Evolutionary conservation across 2,113 vertebrate species (phyloP), one percentile per base, ranked within the genome.

Genomic region (Etia nguti): DNA sequence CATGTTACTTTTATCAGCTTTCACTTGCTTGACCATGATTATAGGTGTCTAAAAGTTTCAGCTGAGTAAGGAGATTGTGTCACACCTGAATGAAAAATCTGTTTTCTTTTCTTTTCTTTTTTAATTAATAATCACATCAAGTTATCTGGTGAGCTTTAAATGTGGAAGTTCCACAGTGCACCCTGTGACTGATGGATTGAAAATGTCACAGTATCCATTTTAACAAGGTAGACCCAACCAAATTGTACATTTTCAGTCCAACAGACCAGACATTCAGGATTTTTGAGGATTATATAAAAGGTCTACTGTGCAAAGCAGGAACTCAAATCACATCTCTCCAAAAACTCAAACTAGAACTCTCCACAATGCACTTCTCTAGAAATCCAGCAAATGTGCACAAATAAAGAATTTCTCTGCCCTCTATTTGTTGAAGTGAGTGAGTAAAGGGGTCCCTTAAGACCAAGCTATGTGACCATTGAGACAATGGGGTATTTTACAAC

Each of bases 401-500:
- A 92, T 84, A 86, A 79, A 89, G 84, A 91, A 88, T 90, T 84
- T 90, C 80, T 41, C 55, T 89, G 88, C 81, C 85, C 87, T 92
- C 86, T 92, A 86, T 94, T 94, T 94, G 92, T 89, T 84, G 68
- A 84, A 88, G 83, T 89, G 88, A 93, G 83, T 89, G 92, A 89
- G 92, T 93, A 94, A 94, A 94, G 94, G 90, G 91, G 89, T 92
- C 93, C 90, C 92, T 79, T 24, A 81, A 87, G 92, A 87, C 90
- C 43, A 70, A 83, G 88, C 89, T 86, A 81, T 94, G 91, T 91
- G 91, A 83, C 92, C 90, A 81, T 82, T 15, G 87, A 95, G 92
- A 95, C 94, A 95, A 92, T 93, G 90, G 93, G 89, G 92, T 94
- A 92, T 94, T 95, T 94, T 90, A 91, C 92, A 92, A 90, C 91